phyloP scores from a whole-genome alignment of 2,888 invertebrate species.

The Tenthredo scrophulariae region DNA sequence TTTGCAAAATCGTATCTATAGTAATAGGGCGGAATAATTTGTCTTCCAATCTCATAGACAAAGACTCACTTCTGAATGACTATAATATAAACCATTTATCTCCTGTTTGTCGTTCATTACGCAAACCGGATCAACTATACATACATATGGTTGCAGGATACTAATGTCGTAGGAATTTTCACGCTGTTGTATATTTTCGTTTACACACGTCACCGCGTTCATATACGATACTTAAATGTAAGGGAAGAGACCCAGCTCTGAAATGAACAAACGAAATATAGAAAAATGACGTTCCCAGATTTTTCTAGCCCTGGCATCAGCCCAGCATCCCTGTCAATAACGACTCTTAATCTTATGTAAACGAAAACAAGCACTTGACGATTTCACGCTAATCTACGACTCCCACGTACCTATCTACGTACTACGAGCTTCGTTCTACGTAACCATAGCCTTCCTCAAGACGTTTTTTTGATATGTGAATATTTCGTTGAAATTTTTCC shows the following conservation, averaged over 20 bases:
- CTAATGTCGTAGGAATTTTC: constrained; percentile 37
- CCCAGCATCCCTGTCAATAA: constrained; percentile 36
- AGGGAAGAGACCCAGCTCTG: background rate
- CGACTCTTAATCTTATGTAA: constrained; percentile 51
- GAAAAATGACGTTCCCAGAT: constrained; percentile 38
- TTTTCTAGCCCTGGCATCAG: constrained; percentile 29
- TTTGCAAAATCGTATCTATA: background rate
- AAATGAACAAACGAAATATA: constrained; percentile 38
- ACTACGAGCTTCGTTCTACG: background rate
- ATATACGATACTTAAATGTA: background rate
- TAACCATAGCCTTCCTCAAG: constrained; percentile 34
- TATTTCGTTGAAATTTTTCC: background rate
- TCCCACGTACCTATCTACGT: constrained; percentile 19
- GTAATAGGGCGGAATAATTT: background rate
- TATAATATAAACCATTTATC: constrained; percentile 12
- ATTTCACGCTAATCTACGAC: constrained; percentile 41
- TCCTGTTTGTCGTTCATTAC: constrained; percentile 25
- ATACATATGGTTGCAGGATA: background rate
- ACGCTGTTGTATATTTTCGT: constrained; percentile 21
- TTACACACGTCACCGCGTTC: background rate
- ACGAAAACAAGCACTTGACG: constrained; percentile 45
- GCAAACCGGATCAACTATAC: constrained; percentile 12
- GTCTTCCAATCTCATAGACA: background rate
- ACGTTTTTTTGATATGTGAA: background rate
- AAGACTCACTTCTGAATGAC: background rate